Base-by-base conservation (phyloP, 2,113 vertebrate genomes). In the Bostrychus sinensis region DNA sequence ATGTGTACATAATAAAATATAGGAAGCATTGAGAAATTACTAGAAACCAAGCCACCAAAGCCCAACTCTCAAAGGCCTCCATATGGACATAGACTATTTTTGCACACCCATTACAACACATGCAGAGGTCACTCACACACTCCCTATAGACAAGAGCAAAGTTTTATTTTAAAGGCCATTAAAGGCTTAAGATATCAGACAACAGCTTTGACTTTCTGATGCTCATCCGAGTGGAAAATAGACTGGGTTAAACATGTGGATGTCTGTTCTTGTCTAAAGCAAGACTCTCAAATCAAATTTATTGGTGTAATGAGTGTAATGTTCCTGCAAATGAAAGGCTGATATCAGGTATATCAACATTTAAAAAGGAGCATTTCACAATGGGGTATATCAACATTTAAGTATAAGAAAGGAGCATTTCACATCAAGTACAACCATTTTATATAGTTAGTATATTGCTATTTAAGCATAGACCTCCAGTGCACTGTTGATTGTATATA, bases 151-250 rank as follows among this genome's bases (percentile, higher is more conserved):
- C 23, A 28, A 30, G 48, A 51, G 37, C 37, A 1, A 4, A 39
- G 37, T 39, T 4, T 39, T 39, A 8, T 39, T 39, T 39, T 11
- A 4, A 11, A 14, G 30, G 23, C 25, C 48, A 51, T 51, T 51
- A 51, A 23, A 5, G 48, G 2, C 48, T 28, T 28, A 51, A 51
- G 48, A 51, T 30, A 23, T 7, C 48, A 1, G 48, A 51, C 25
- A n/a, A 51, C 48, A 51, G 23, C 37, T 39, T 16, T 51, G 48
- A 51, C 23, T 51, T 51, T 51, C 48, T 28, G 12, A 30, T 51
- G 43, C 43, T 46, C 43, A 28, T 50, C 26, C 46, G 16, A 12
- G 3, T 8, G 48, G 48, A 51, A 51, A 51, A 51, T n/a, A 23
- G 25, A 28, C 25, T 51, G 23, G 5, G 13, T 30, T 39, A 39